Evolutionary conservation across 2,113 vertebrate species (phyloP).

Genomic region (Paramisgurnus dabryanus): DNA sequence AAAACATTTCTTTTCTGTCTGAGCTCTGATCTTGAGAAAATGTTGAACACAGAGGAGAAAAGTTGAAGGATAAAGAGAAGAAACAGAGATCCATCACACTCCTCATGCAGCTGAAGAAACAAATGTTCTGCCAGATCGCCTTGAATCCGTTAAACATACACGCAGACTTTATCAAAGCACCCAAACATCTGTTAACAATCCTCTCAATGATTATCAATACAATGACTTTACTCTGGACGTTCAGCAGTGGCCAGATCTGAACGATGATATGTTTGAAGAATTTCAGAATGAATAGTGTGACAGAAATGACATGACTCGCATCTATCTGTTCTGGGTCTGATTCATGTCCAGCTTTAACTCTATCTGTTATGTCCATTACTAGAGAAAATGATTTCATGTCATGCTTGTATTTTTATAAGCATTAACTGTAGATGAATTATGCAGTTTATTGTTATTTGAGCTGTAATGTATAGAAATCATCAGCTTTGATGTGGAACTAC

Average conservation of each 20-base stretch:
- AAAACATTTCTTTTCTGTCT: neutral
- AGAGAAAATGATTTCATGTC: too few relatives aligned
- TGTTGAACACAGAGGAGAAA: neutral
- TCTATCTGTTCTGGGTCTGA: too few relatives aligned
- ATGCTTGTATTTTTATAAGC: too few relatives aligned
- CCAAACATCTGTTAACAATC: slow-evolving; percentile 53
- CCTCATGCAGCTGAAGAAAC: slow-evolving; percentile 59
- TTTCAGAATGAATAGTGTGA: too few relatives aligned
- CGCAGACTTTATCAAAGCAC: slow-evolving; percentile 1
- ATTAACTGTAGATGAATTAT: too few relatives aligned
- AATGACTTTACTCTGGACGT: neutral
- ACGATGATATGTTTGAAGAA: too few relatives aligned
- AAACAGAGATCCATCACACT: neutral
- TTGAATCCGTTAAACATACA: slow-evolving; percentile 36
- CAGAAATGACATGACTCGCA: too few relatives aligned
- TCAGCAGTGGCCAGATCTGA: neutral
- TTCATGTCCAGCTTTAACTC: too few relatives aligned
- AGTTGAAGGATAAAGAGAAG: neutral
- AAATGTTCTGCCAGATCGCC: slow-evolving; percentile 61
- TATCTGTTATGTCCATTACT: too few relatives aligned
- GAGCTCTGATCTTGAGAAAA: neutral
- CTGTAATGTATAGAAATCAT: too few relatives aligned
- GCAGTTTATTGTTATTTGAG: too few relatives aligned
- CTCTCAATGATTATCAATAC: slow-evolving; percentile 35
- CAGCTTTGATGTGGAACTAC: too few relatives aligned